Percentiles rank a stretch among this genome's conserved stretches.
Conservation (phyloP, 92 coral and sea anemone species). For the Paragorgia papillata region DNA sequence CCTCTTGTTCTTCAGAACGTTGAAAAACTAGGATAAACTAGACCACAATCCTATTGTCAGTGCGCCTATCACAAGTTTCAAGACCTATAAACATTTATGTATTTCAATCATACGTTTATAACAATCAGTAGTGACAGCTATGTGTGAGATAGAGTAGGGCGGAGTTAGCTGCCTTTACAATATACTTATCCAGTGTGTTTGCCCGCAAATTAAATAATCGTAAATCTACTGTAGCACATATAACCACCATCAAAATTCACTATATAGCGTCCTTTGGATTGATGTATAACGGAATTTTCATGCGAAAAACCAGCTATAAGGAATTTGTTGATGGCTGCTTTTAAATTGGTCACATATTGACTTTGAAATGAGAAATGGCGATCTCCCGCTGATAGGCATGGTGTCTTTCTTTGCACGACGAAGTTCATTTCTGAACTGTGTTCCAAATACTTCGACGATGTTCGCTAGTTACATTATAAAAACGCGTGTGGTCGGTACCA, state of each 20-base stretch:
- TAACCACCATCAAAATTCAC: neutral
- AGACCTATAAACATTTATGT: neutral
- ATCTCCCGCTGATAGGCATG: neutral
- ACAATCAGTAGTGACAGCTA: neutral
- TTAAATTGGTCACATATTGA: neutral
- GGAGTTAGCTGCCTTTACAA: conserved; percentile 6
- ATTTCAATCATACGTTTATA: neutral
- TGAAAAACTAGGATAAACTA: neutral
- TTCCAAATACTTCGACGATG: conserved; percentile 5
- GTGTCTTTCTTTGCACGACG: neutral
- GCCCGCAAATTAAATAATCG: conserved; percentile 27
- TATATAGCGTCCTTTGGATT: neutral
- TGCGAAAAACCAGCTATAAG: neutral
- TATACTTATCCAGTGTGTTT: neutral
- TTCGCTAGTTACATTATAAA: neutral
- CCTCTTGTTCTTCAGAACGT: too few relatives aligned
- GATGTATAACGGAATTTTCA: neutral
- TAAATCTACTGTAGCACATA: conserved; percentile 1
- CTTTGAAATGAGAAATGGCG: conserved; percentile 3
- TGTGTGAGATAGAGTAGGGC: conserved; percentile 10
- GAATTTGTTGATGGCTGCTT: neutral
- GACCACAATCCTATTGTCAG: too few relatives aligned
- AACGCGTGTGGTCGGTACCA: neutral
- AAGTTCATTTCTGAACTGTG: neutral
- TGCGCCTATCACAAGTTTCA: too few relatives aligned